Conservation (phyloP, 2,113 vertebrate genomes). For the Erythrolamprus reginae region DNA sequence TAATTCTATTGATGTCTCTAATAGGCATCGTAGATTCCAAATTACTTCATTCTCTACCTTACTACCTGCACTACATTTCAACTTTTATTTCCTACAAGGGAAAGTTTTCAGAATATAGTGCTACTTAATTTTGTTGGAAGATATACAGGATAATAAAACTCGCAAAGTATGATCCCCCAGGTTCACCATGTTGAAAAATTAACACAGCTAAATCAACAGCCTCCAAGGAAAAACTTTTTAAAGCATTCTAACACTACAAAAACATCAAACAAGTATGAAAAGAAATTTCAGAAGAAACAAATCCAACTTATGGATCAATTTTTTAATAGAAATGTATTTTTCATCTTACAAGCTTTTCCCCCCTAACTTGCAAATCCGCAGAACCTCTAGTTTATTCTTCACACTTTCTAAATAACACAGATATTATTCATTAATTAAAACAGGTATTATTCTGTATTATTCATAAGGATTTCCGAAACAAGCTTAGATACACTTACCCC, state of each 20-base stretch:
- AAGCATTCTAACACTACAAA: neutral
- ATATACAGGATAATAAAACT: neutral
- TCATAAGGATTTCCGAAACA: neutral
- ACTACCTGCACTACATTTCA: neutral
- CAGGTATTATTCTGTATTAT: too few relatives aligned
- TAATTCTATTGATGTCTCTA: neutral
- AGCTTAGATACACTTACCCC: slow-evolving; percentile 64
- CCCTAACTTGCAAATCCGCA: slow-evolving; percentile 22
- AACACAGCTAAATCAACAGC: neutral
- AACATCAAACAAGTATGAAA: neutral
- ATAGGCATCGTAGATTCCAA: neutral
- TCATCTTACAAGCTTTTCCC: slow-evolving; percentile 22
- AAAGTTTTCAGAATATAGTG: neutral
- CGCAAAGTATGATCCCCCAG: neutral
- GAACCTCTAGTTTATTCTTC: neutral
- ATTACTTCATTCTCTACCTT: neutral
- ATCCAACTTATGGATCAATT: neutral
- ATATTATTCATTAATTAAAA: too few relatives aligned
- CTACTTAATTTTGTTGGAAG: neutral
- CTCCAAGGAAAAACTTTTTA: neutral
- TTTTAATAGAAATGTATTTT: neutral
- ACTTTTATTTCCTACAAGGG: neutral
- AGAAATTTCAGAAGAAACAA: neutral
- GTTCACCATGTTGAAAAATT: neutral
- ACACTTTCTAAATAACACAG: neutral